Base-by-base conservation (phyloP, 2,113 vertebrate genomes). In the Paramormyrops kingsleyae region DNA sequence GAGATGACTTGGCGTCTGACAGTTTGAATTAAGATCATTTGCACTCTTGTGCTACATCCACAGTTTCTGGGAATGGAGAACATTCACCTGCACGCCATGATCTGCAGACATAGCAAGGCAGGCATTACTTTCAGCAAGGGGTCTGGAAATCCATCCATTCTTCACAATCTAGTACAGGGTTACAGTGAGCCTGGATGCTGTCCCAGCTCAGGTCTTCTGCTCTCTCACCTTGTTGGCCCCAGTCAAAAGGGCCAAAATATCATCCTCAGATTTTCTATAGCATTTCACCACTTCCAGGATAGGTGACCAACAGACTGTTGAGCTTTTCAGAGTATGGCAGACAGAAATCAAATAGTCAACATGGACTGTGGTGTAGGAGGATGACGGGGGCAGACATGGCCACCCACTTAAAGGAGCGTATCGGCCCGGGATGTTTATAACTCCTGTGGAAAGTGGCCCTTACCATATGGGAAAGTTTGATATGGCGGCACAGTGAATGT, bases 1-100 rank as follows among this genome's bases (percentile, higher is more conserved):
- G 91, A 88, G 90, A 90, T 90, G 88, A 86, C 88, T 84, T 88
- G 84, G 86, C 84, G 31, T 52, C 52, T 53, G 42, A 59, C 56
- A 66, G 5, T 39, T 87, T 87, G 50, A 39, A 35, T 47, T 53
- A 31, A 87, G 50, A 87, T 35, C 31, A 53, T 53, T 53, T 35
- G 31, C 50, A 87, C 85, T 24, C n/a, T 35, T n/a, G 50, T 49
- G n/a, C 4, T 87, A 27, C n/a, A 87, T 31, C 80, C 80, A 21
- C 19, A 47, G 4, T 24, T 84, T 27, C 85, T 87, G 5, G 44
- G 15, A 46, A 84, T 46, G 44, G 9, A 47, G 35, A 83, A 17
- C 35, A 42, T 83, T 83, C 6, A 83, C 31, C 39, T 7, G 39
- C 19, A 44, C 3, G 0, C 44, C 39, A 84, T 46, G 17, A 39